These are phyloP conservation scores for Crypturellus undulatus DNA, from an alignment of 2,113 vertebrate species.

Conservation along the genomic window DNA sequence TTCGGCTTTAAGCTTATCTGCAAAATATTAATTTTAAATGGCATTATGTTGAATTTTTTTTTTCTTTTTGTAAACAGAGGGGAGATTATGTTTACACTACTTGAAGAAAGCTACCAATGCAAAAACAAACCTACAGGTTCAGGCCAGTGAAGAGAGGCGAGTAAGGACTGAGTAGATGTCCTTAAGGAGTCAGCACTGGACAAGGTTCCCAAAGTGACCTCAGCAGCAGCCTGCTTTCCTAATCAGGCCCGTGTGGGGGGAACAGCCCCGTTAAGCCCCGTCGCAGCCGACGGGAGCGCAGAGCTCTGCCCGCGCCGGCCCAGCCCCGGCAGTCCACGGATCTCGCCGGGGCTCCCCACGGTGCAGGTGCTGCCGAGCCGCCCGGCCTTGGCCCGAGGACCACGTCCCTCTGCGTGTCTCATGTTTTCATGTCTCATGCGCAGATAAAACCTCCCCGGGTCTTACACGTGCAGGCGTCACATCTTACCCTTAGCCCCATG, in stretches of 20 bases:
- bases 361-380: fast-evolving
- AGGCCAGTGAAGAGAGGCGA: neutral
- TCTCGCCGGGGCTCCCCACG: fast-evolving
- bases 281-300: neutral
- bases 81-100: neutral
- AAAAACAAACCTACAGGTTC: neutral
- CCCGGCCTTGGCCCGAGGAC: neutral
- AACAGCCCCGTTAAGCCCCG: neutral
- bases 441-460: neutral
- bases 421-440: too few species aligned
- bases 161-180: neutral
- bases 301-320: neutral
- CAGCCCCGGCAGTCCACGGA: fast-evolving
- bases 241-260: neutral
- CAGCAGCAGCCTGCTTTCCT: neutral
- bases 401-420: too few species aligned
- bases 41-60: constrained; percentile 5
- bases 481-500: fast-evolving
- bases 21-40: constrained; percentile 25
- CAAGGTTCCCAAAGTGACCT: neutral
- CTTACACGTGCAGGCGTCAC: neutral
- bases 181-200: neutral
- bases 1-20: neutral
- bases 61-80: constrained; percentile 1
- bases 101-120: neutral